Evolutionary conservation across 2,113 vertebrate species (phyloP), one percentile per base, ranked within the genome.

Genomic region (Microcebus tavaratra): DNA sequence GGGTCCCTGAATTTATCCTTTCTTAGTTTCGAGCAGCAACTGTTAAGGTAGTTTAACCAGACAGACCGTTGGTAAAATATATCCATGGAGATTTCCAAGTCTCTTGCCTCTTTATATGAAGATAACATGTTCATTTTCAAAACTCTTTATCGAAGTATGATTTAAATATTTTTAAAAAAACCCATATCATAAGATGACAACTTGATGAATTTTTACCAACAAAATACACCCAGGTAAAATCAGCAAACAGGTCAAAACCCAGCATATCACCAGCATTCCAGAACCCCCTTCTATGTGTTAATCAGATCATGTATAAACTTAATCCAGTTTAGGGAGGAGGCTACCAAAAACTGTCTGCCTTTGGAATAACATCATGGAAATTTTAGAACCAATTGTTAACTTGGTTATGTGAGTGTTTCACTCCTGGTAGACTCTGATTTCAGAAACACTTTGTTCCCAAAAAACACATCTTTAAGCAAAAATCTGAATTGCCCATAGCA

Each of bases 401-500:
- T 91, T 86, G 75, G 78, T 86, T 76, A 15, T 82, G 8, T 84
- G 57, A 70, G 53, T 31, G 63, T 86, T 92, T 78, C 82, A 81
- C 39, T 55, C 31, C 27, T 92, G 88, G 36, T 31, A 92, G 85
- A 80, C 79, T 81, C 59, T 88, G 61, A 63, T 89, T 92, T 83
- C 72, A 87, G 55, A 57, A 53, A 70, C 15, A 36, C 27, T 80
- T 93, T 76, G 25, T 45, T 61, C 39, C 34, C 31, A 72, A 90
- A 90, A 97, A 80, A 4, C 48, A 95, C n/a, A 93, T 91, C n/a
- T 95, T 93, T 82, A 72, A 91, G 95, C 61, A 96, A 97, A 90
- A 97, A 42, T 85, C 17, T 88, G 70, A 88, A 68, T 61, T 82
- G 20, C 85, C 65, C n/a, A 72, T 65, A 39, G 8, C 39, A 57